Evolutionary conservation across 2,888 invertebrate genomes (phyloP).

Genomic region (Stenotaenia linearis): DNA sequence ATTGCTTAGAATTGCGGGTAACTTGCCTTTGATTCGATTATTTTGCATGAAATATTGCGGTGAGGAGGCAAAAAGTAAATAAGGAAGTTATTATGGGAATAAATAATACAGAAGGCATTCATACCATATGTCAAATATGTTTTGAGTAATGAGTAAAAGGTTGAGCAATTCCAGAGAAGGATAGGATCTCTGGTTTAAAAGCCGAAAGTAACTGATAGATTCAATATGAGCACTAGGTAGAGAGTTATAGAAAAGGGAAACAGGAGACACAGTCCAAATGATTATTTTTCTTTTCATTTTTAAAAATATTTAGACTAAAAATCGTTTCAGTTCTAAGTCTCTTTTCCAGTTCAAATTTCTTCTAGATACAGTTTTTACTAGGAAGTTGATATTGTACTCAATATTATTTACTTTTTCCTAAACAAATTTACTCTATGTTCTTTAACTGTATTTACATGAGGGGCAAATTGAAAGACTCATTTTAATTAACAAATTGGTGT

Average conservation of each 20-base stretch:
- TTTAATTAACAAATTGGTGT: too few relatives aligned
- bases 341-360: too few relatives aligned
- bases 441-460: neutral
- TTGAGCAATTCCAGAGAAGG: constrained; percentile 12
- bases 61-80: neutral
- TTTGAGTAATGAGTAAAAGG: neutral
- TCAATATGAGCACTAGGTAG: constrained; percentile 3
- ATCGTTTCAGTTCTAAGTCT: too few relatives aligned
- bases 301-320: too few relatives aligned
- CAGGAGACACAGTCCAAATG: neutral
- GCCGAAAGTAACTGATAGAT: neutral
- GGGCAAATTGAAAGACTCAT: neutral
- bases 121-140: neutral
- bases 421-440: neutral
- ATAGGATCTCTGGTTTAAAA: neutral
- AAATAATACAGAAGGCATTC: too few relatives aligned
- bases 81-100: too few relatives aligned
- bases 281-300: neutral
- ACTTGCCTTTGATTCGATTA: neutral
- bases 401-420: neutral
- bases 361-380: neutral
- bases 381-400: neutral
- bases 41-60: neutral
- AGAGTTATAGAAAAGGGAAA: neutral
- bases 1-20: neutral